Base-by-base conservation (phyloP, 2,888 invertebrate genomes). In the Neria commutata region DNA sequence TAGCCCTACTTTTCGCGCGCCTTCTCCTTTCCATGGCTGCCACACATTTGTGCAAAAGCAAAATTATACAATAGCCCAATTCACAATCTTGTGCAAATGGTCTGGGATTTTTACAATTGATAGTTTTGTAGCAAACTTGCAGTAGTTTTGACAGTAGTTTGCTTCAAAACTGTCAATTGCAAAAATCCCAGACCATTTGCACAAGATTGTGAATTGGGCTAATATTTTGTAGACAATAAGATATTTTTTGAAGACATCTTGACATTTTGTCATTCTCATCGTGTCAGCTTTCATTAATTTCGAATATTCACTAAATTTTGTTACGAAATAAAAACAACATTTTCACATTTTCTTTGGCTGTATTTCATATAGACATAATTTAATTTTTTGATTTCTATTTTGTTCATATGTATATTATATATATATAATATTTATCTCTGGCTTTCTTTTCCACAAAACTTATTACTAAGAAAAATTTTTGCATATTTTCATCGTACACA, bases 361-460 rank as follows among this genome's bases (percentile, higher is more conserved):
- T 19, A 42, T 42, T 42, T 42, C 42, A 19, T n/a, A n/a, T 42
- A 42, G 42, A 42, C 42, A 19, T 42, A 37, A 37, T 37, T 37
- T 37, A 14, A 37, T 37, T 37, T 37, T 37, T 37, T 37, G 6
- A 37, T 37, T 8, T 37, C n/a, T 37, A 14, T 5, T 37, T 5
- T n/a, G 4, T 8, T 8, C n/a, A n/a, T 37, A 37, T 37, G 8
- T 37, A 37, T 4, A 37, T 6, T 14, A 14, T 37, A 37, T 14
- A 42, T 42, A 42, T n/a, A 14, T 3, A 5, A 19, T 42, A 14
- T 14, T 17, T 42, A 19, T 29, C 11, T 29, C 29, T 29, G 6
- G 6, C 11, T 19, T 42, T 17, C 42, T 42, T 14, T 37, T 37
- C 4, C 21, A 42, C n/a, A n/a, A n/a, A 42, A 19, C 21, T 5